Evolutionary conservation across 2,113 vertebrate genomes (phyloP).

Genomic region (Eolophus roseicapilla): DNA sequence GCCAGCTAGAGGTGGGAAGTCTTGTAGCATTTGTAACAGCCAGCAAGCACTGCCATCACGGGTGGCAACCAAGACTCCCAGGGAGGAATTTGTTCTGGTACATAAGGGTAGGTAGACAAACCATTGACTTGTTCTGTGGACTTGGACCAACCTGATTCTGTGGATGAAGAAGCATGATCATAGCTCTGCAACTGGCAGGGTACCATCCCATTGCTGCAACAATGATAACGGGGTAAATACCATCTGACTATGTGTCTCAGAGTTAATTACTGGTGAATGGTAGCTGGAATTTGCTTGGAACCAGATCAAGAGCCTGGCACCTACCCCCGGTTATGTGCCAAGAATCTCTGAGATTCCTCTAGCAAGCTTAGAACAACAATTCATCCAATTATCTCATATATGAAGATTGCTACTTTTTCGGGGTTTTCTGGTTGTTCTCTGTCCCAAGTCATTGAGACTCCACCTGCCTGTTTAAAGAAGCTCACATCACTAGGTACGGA

Average conservation of each 20-base stretch:
- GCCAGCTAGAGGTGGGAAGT: background rate
- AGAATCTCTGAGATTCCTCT: background rate
- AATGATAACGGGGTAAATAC: background rate
- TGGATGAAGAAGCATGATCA: fast-evolving
- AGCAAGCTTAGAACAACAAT: background rate
- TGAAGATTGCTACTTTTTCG: background rate
- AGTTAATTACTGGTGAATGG: background rate
- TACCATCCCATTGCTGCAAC: background rate
- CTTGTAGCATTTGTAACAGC: background rate
- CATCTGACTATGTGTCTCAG: background rate
- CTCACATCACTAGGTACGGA: background rate
- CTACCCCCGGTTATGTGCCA: background rate
- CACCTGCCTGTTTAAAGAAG: background rate
- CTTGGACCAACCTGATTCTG: background rate
- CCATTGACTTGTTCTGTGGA: background rate
- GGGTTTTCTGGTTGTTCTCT: background rate
- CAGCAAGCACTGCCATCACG: fast-evolving
- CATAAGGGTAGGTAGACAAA: background rate
- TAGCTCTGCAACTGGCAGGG: background rate
- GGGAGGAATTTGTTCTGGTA: background rate
- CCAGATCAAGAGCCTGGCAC: background rate
- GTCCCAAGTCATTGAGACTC: background rate
- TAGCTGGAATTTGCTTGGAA: background rate
- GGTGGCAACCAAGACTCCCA: fast-evolving
- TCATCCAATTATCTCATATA: background rate